These are phyloP conservation scores for Agriopis marginaria DNA, from an alignment of 2,888 invertebrate genomes.

Conservation along the genomic window DNA sequence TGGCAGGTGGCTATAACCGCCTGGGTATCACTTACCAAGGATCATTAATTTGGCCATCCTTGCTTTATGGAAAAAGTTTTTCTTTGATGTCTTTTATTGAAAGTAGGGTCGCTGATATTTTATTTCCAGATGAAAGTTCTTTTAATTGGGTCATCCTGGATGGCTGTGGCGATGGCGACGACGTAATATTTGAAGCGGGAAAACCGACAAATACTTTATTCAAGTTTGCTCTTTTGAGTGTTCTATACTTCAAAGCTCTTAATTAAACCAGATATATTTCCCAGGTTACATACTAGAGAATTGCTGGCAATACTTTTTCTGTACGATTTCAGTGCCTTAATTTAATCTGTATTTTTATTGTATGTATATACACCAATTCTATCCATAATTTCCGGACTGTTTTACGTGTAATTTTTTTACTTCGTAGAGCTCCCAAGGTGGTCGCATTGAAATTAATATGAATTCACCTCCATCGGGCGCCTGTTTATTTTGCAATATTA, in stretches of 20 bases:
- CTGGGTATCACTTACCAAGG: constrained; percentile 27
- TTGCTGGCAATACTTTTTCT: no score
- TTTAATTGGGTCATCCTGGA: constrained; percentile 27
- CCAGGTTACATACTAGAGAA: no score
- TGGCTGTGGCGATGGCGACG: neutral
- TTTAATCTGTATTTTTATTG: no score
- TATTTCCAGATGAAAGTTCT: constrained; percentile 29
- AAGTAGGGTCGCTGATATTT: constrained; percentile 30
- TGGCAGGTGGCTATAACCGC: constrained; percentile 27
- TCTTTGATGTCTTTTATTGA: constrained; percentile 36
- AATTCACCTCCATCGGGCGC: no score
- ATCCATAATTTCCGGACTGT: no score
- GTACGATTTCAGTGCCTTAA: no score
- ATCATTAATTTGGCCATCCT: constrained; percentile 29
- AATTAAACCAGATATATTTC: no score
- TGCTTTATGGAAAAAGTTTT: constrained; percentile 34
- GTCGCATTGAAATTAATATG: no score
- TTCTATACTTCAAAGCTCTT: neutral
- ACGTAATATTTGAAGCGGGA: neutral
- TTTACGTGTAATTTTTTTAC: no score
- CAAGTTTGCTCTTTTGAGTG: neutral
- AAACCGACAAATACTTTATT: neutral
- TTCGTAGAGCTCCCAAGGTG: no score
- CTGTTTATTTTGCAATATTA: no score
- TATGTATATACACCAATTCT: no score